A percentile compares a stretch with the other conserved stretches of the same genome.
Conservation (phyloP, 2,113 vertebrate genomes). For the Columba janthina region DNA sequence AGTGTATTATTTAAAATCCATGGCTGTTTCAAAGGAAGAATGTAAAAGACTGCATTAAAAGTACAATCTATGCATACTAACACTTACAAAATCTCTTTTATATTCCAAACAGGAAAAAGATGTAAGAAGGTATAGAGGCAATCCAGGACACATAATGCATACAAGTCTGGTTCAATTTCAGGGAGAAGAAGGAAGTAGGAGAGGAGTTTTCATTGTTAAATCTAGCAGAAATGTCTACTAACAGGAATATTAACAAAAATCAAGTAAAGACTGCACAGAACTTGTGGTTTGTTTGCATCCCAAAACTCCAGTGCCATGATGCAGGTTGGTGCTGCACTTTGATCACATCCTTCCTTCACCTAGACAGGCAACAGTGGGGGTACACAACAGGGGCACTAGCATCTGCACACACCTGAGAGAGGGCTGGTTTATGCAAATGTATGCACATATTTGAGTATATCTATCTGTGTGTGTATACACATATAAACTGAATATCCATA, state of each 20-base stretch:
- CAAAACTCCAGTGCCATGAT: neutral
- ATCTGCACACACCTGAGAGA: neutral
- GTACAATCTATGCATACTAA: neutral
- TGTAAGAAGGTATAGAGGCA: neutral
- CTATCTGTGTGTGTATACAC: neutral
- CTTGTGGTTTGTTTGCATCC: neutral
- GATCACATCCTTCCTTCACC: neutral
- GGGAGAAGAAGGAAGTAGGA: rapidly evolving
- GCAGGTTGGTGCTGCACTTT: neutral
- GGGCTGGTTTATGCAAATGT: neutral
- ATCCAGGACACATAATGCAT: neutral
- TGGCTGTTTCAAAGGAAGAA: neutral
- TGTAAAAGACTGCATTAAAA: constrained; percentile 2
- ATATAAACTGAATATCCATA: neutral
- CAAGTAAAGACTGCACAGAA: neutral
- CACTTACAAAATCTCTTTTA: neutral
- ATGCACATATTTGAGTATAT: too few species aligned
- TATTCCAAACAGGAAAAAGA: neutral
- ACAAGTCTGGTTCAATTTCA: neutral
- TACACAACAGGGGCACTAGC: rapidly evolving
- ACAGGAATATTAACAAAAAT: neutral
- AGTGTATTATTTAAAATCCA: constrained; percentile 3
- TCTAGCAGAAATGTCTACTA: neutral
- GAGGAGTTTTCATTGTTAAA: neutral
- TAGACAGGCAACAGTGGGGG: neutral